Conservation (phyloP, 2,113 vertebrate species). For the Bufo bufo region DNA sequence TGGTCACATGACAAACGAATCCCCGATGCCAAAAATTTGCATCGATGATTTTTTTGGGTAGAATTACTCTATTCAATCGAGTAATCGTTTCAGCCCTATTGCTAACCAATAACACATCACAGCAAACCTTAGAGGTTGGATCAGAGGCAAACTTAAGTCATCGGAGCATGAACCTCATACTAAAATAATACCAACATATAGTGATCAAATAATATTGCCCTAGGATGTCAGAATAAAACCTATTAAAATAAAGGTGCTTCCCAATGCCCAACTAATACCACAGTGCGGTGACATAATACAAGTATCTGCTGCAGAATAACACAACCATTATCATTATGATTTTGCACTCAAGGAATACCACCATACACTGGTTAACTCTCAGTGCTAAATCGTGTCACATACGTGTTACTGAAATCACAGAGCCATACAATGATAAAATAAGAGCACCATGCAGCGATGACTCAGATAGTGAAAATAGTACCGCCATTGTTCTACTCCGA, state of each 20-base stretch:
- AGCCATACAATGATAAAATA: background rate
- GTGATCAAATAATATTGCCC: background rate
- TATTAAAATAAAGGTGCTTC: background rate
- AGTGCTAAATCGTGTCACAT: background rate
- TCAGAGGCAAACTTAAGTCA: too few relatives aligned
- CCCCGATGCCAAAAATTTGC: too few relatives aligned
- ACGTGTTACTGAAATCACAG: background rate
- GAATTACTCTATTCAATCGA: too few relatives aligned
- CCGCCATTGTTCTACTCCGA: background rate
- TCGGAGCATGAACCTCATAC: background rate
- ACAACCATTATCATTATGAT: background rate
- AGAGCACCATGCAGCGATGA: background rate
- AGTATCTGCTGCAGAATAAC: too few relatives aligned
- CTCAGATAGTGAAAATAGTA: background rate
- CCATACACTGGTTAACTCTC: background rate
- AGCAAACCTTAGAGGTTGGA: too few relatives aligned
- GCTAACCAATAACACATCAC: too few relatives aligned
- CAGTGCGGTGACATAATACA: background rate
- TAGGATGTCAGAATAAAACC: background rate
- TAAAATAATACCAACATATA: background rate
- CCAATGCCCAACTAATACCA: background rate
- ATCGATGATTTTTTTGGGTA: too few relatives aligned
- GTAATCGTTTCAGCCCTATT: too few relatives aligned
- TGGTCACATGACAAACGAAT: too few relatives aligned
- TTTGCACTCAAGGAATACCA: background rate